These are phyloP conservation scores for Ormyrus nitidulus DNA, from an alignment of 2,888 invertebrate genomes.

Conservation along the genomic window DNA sequence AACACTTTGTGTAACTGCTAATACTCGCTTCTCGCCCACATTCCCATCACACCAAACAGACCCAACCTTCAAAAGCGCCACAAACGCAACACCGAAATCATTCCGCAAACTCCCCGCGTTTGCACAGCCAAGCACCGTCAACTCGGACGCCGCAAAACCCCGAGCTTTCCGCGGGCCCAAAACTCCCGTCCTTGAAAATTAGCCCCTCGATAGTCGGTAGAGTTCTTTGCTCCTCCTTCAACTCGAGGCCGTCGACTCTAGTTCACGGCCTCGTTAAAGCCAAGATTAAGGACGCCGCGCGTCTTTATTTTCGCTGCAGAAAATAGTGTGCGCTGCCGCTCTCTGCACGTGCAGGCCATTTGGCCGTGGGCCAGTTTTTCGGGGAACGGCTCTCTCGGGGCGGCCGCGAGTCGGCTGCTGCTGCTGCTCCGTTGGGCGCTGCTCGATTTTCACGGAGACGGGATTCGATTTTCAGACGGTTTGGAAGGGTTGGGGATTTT, in stretches of 20 bases:
- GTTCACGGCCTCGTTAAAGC: constrained; percentile 49
- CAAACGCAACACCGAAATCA: no score
- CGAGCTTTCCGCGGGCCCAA: no score
- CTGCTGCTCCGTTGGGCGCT: not conserved
- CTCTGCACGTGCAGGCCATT: constrained; percentile 47
- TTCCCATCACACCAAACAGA: no score
- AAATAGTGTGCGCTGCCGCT: constrained; percentile 1
- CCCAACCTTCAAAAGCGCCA: no score
- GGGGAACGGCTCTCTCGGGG: not conserved
- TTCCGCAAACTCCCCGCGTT: no score
- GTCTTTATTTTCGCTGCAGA: constrained; percentile 35
- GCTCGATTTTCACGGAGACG: no score
- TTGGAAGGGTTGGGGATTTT: no score
- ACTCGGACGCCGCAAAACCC: no score
- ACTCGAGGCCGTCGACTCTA: constrained; percentile 5
- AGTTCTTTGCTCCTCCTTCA: not conserved
- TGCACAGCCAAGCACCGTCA: not conserved
- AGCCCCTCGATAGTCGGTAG: not conserved
- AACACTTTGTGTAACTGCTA: no score
- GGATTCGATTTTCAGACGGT: no score
- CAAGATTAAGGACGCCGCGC: constrained; percentile 42
- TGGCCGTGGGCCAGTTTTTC: constrained; percentile 46
- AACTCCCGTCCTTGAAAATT: constrained; percentile 35
- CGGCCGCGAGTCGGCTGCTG: not conserved
- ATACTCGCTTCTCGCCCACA: no score